These are phyloP conservation scores for Lepidothrix coronata DNA, from an alignment of 2,113 vertebrate genomes.

Conservation along the genomic window DNA sequence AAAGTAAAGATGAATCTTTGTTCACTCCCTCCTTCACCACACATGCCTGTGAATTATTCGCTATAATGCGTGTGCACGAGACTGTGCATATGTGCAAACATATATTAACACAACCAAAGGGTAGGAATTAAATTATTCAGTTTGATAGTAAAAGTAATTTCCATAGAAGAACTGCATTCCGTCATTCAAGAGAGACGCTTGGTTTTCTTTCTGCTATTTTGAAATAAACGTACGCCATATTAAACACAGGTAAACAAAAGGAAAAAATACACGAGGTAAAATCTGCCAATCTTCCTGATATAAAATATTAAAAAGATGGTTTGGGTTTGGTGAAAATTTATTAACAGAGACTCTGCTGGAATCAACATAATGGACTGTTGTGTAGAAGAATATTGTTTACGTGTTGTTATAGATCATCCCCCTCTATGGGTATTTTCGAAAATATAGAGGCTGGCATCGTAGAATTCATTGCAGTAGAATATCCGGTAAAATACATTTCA, in stretches of 20 bases:
- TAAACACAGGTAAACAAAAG: background rate
- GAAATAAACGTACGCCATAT: background rate
- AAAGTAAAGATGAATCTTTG: constrained; percentile 33
- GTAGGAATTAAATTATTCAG: background rate
- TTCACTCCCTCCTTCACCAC: background rate
- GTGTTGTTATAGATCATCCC: background rate
- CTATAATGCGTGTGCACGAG: background rate
- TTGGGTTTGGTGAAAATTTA: background rate
- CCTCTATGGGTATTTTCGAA: background rate
- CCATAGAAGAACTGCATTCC: background rate
- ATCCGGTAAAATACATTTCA: constrained; percentile 18
- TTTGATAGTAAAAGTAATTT: background rate
- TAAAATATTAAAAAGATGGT: background rate
- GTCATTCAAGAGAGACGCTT: fast-evolving
- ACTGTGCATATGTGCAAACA: background rate
- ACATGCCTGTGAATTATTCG: constrained; percentile 7
- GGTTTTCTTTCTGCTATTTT: constrained; percentile 1
- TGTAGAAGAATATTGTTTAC: background rate
- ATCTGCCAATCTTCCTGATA: background rate
- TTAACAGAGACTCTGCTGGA: background rate
- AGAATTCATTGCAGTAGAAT: background rate
- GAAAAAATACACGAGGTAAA: background rate
- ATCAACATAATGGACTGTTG: background rate
- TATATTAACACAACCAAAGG: background rate
- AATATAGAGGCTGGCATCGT: background rate